phyloP scores from a whole-genome alignment of 2,113 vertebrate species.

The Oncorhynchus nerka region DNA sequence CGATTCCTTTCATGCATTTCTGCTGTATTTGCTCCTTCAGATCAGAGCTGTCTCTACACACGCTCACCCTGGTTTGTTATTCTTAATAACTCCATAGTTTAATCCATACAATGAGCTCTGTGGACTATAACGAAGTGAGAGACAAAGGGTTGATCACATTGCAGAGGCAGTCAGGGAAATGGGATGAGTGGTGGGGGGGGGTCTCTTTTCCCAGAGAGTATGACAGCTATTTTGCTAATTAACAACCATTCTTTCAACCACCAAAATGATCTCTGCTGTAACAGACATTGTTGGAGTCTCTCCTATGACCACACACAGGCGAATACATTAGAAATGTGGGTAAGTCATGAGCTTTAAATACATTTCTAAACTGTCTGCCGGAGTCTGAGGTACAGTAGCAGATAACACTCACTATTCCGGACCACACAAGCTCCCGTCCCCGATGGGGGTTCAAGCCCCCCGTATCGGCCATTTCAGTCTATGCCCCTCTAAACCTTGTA shows the following conservation, averaged over 20 bases:
- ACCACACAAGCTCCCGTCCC: too few species aligned
- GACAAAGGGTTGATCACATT: slow-evolving; percentile 30
- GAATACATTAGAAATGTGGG: too few species aligned
- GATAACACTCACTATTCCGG: too few species aligned
- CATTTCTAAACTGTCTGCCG: too few species aligned
- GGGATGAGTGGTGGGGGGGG: background rate
- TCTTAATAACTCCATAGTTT: slow-evolving; percentile 37
- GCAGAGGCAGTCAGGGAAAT: slow-evolving; percentile 10
- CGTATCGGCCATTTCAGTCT: too few species aligned
- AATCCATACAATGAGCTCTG: slow-evolving; percentile 33
- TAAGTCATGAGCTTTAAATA: too few species aligned
- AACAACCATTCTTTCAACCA: background rate
- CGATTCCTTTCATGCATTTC: slow-evolving; percentile 26
- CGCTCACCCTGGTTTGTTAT: slow-evolving; percentile 48
- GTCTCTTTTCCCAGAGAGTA: slow-evolving; percentile 10
- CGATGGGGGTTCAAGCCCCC: too few species aligned
- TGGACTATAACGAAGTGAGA: slow-evolving; percentile 40
- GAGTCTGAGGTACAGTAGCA: too few species aligned
- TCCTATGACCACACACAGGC: too few species aligned
- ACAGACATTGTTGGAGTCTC: too few species aligned
- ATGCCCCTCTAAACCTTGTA: too few species aligned
- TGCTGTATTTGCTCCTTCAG: slow-evolving; percentile 35
- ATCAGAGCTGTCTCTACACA: slow-evolving; percentile 33
- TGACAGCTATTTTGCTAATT: slow-evolving; percentile 35
- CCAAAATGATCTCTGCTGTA: too few species aligned